Evolutionary conservation across 2,113 vertebrate species (phyloP).

Genomic region (Athene cunicularia): DNA sequence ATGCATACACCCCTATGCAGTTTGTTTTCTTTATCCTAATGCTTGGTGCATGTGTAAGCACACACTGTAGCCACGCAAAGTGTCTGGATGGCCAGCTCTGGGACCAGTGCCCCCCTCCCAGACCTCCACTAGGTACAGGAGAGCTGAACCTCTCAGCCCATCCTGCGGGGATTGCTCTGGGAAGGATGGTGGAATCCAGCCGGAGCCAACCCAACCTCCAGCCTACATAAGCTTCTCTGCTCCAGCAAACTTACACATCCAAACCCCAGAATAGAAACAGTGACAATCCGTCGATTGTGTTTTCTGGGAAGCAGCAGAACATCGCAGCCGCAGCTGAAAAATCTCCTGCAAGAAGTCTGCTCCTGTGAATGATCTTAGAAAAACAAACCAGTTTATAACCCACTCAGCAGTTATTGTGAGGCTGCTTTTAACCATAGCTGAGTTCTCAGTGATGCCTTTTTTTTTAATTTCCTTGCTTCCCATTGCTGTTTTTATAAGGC

Average conservation of each 20-base stretch:
- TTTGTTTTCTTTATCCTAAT: background rate
- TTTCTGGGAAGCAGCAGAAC: background rate
- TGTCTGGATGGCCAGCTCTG: fast-evolving
- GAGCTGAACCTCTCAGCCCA: fast-evolving
- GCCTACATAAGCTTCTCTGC: background rate
- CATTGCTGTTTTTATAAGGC: background rate
- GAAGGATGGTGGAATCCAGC: background rate
- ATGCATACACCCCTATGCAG: too few species aligned
- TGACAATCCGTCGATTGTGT: background rate
- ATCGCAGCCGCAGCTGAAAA: background rate
- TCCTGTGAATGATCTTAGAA: background rate
- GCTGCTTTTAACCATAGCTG: background rate
- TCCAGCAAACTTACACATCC: background rate
- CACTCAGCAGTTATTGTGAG: background rate
- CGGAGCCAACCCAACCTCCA: background rate
- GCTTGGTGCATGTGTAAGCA: fast-evolving
- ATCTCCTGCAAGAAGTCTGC: background rate
- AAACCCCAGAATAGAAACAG: background rate
- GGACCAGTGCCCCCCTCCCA: background rate
- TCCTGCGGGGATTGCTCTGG: fast-evolving
- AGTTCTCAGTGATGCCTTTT: background rate
- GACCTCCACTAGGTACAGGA: background rate
- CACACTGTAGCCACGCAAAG: fast-evolving
- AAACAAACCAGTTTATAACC: background rate
- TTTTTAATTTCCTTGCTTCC: background rate